These are phyloP conservation scores for Polymixis lichenea DNA, from an alignment of 2,888 invertebrate species.

Conservation along the genomic window DNA sequence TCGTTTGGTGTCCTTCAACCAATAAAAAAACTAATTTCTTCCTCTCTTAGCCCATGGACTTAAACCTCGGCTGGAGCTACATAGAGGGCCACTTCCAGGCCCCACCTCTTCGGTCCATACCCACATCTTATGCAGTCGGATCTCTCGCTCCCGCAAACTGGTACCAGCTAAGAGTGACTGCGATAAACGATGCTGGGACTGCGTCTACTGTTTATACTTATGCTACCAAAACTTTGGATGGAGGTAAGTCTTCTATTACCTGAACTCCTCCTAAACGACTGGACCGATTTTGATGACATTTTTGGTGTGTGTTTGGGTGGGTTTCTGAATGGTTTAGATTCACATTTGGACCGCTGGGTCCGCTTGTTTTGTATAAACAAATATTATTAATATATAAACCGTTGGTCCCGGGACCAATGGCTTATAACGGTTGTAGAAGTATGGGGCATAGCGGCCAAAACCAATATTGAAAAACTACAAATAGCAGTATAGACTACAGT, in stretches of 20 bases:
- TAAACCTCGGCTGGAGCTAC: constrained; percentile 84
- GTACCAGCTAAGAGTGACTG: constrained; percentile 91
- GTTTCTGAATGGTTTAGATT: no score
- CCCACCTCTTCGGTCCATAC: constrained; percentile 80
- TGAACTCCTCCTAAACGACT: no score
- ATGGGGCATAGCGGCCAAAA: no score
- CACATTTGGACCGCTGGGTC: no score
- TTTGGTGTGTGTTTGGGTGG: no score
- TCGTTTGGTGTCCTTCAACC: background rate
- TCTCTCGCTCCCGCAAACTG: constrained; percentile 91
- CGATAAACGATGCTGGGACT: constrained; percentile 92
- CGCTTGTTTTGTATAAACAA: no score
- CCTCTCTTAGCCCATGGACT: constrained; percentile 77
- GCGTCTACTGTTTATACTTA: constrained; percentile 91
- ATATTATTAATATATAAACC: no score
- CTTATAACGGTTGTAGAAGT: no score
- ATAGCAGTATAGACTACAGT: no score
- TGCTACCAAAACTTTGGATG: constrained; percentile 91
- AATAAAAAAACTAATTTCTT: background rate
- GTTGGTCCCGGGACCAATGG: no score
- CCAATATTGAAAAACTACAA: no score
- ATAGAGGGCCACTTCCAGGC: constrained; percentile 83
- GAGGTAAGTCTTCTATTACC: constrained; percentile 83
- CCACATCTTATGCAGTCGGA: constrained; percentile 87
- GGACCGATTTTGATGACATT: no score